Evolutionary conservation across 1,140 invertebrate genomes (phyloP).

Genomic region (Bacillus rossius): DNA sequence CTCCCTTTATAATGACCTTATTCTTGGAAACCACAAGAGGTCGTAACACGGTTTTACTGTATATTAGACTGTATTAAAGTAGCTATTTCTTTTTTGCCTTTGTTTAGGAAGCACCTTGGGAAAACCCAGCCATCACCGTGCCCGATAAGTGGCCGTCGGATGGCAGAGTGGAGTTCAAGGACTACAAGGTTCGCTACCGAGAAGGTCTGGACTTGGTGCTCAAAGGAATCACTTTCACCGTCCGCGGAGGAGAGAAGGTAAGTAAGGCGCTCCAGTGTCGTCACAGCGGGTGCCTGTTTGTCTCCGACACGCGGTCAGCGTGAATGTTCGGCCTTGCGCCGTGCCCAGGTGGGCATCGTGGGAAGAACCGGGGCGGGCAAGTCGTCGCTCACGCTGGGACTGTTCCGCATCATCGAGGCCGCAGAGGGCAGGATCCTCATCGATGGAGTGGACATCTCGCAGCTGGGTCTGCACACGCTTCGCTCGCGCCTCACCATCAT

Average conservation of each 20-base stretch:
- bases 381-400: constrained; percentile 71
- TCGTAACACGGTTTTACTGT: too few species aligned
- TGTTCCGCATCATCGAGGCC: constrained; percentile 88
- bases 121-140: constrained; percentile 49
- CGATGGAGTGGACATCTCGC: constrained; percentile 82
- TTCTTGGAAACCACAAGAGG: too few species aligned
- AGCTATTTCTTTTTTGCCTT: too few species aligned
- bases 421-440: constrained; percentile 82
- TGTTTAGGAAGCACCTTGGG: constrained; percentile 74
- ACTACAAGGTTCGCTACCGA: constrained; percentile 77
- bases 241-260: constrained; percentile 72
- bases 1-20: too few species aligned
- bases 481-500: constrained; percentile 84
- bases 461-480: too few species aligned
- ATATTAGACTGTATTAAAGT: too few species aligned
- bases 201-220: constrained; percentile 79
- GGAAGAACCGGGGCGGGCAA: constrained; percentile 83
- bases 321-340: too few species aligned
- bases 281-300: too few species aligned
- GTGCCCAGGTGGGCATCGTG: constrained; percentile 70
- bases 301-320: too few species aligned
- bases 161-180: constrained; percentile 67
- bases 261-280: too few species aligned
- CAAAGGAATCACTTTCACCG: constrained; percentile 59
- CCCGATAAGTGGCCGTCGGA: constrained; percentile 65